These are phyloP conservation scores for Tetheella fluctuosa DNA, from an alignment of 2,888 invertebrate species.

Conservation along the genomic window DNA sequence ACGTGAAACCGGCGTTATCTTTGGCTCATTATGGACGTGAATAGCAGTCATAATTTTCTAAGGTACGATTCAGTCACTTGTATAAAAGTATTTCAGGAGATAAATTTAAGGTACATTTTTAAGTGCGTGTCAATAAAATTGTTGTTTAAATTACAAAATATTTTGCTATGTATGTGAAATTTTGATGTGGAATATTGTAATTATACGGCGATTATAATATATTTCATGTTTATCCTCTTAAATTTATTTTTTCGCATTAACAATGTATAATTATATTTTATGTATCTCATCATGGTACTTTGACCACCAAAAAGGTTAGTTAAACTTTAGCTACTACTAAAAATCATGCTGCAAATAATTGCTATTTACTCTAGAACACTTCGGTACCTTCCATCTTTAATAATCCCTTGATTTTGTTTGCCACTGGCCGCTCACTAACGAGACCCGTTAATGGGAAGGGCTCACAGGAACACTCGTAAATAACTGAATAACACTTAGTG, in stretches of 20 bases:
- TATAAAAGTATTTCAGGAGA: background rate
- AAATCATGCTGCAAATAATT: background rate
- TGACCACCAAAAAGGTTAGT: background rate
- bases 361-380: background rate
- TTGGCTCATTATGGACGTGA: constrained; percentile 7
- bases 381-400: constrained; percentile 5
- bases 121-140: background rate
- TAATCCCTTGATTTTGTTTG: constrained; percentile 51
- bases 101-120: background rate
- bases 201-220: too few species aligned
- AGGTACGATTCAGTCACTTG: constrained; percentile 3
- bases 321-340: background rate
- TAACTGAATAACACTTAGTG: constrained; percentile 56
- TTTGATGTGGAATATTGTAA: too few species aligned
- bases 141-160: background rate
- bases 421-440: constrained; percentile 39
- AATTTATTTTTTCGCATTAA: too few species aligned
- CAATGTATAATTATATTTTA: too few species aligned
- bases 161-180: too few species aligned
- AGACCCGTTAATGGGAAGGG: constrained; percentile 47
- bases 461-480: constrained; percentile 45
- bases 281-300: too few species aligned
- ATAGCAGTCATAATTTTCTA: constrained; percentile 3
- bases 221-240: too few species aligned
- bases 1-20: constrained; percentile 7